Percentiles rank a stretch among this genome's conserved stretches.
phyloP scores from a whole-genome alignment of 2,797 vertebrate species.

The Kryptolebias ocellatus region DNA sequence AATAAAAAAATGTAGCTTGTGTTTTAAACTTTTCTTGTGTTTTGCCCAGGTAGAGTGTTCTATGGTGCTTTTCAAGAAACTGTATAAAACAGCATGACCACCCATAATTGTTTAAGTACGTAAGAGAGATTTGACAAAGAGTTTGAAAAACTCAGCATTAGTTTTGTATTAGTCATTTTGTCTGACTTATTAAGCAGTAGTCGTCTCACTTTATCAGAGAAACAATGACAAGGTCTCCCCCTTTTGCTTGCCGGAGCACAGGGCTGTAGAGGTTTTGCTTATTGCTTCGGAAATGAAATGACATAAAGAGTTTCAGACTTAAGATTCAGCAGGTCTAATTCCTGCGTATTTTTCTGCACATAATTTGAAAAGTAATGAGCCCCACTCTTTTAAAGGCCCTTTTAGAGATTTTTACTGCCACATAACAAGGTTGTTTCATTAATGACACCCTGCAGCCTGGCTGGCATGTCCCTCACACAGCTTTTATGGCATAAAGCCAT shows the following conservation, averaged over 20 bases:
- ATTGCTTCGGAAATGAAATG: slow-evolving; percentile 39
- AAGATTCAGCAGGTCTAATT: slow-evolving; percentile 46
- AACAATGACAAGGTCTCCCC: slow-evolving; percentile 33
- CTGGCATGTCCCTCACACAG: slow-evolving; percentile 2
- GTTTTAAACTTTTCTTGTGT: neutral
- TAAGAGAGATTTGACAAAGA: slow-evolving; percentile 6
- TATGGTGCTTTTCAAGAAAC: neutral
- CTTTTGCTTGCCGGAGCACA: slow-evolving; percentile 21
- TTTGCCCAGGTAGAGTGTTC: too few relatives aligned
- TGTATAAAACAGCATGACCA: neutral
- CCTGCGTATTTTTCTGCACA: slow-evolving; percentile 45
- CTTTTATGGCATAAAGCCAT: neutral
- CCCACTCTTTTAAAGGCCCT: slow-evolving; percentile 40
- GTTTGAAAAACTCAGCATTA: slow-evolving; percentile 2
- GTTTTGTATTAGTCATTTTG: slow-evolving; percentile 17
- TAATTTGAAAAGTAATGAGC: slow-evolving; percentile 53
- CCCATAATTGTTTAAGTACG: neutral
- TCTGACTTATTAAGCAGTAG: slow-evolving; percentile 29
- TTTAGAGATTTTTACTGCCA: slow-evolving; percentile 44
- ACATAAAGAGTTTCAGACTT: slow-evolving; percentile 35
- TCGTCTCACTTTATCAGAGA: slow-evolving; percentile 21
- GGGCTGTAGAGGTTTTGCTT: slow-evolving; percentile 25
- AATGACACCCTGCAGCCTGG: slow-evolving; percentile 43
- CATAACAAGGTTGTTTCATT: slow-evolving; percentile 31
- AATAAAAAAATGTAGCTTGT: neutral